These are phyloP conservation scores for Pantherophis guttatus DNA, from an alignment of 2,113 vertebrate species.

Conservation along the genomic window DNA sequence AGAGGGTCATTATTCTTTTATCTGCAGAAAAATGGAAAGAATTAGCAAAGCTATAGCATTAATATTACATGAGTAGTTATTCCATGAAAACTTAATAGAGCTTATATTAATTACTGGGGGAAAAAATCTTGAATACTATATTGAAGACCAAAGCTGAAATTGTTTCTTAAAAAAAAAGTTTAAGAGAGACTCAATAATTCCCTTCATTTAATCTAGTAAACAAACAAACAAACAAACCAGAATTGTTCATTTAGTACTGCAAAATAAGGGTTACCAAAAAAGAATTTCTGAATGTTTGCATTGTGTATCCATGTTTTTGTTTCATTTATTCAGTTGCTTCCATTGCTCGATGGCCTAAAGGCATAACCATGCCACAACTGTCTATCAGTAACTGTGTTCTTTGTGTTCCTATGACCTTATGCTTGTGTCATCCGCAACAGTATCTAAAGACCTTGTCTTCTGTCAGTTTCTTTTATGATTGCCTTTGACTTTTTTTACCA, in stretches of 20 bases:
- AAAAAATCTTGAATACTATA: not conserved
- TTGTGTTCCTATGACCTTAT: not conserved
- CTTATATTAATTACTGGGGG: not conserved
- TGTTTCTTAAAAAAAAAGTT: not conserved
- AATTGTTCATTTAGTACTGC: not conserved
- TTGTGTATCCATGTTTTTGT: not conserved
- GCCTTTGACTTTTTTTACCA: not conserved
- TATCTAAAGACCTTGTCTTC: not conserved
- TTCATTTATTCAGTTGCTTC: not conserved
- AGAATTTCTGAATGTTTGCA: not conserved
- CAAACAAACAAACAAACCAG: not conserved
- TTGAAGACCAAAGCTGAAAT: not conserved
- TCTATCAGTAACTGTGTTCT: not conserved
- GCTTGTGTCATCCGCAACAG: not conserved
- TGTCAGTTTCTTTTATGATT: not conserved
- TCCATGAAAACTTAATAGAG: not conserved
- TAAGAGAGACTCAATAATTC: not conserved
- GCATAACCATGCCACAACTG: not conserved
- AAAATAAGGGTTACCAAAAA: not conserved
- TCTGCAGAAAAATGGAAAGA: not conserved
- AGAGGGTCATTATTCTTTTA: not conserved
- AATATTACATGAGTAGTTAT: not conserved
- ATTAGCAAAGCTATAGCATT: not conserved
- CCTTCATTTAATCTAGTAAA: not conserved
- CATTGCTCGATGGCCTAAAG: not conserved